Evolutionary conservation across 2,113 vertebrate species (phyloP).

Genomic region (Hyperopisus bebe): DNA sequence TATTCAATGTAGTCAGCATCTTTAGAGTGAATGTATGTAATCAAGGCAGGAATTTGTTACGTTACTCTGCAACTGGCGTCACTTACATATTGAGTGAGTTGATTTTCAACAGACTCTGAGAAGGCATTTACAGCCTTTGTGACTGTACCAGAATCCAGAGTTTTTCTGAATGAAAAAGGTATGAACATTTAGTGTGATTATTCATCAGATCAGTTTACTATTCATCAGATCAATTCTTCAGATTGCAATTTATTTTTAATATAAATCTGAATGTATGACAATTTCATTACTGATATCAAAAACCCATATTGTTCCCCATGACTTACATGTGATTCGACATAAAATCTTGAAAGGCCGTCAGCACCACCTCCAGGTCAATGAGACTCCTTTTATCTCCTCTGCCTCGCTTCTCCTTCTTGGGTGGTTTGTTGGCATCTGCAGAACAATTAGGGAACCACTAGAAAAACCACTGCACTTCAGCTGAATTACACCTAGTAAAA

Average conservation of each 20-base stretch:
- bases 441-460: not conserved
- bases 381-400: conserved; percentile 38
- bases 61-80: not conserved
- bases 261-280: not conserved
- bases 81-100: conserved; percentile 70
- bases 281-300: not conserved
- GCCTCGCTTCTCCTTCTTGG: conserved; percentile 41
- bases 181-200: not conserved
- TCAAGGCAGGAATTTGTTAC: not conserved
- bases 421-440: conserved; percentile 11
- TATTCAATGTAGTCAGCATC: not conserved
- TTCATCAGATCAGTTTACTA: not conserved
- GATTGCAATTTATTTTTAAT: not conserved
- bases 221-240: not conserved
- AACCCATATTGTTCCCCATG: not conserved
- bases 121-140: conserved; percentile 59
- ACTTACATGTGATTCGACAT: conserved; percentile 58
- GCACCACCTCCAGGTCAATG: conserved; percentile 61
- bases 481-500: not conserved
- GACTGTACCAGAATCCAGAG: conserved; percentile 52
- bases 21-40: not conserved
- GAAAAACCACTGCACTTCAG: not conserved
- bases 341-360: conserved; percentile 57
- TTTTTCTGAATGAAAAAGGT: conserved; percentile 55
- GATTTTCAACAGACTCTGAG: conserved; percentile 59